Base-by-base conservation (phyloP, 2,888 invertebrate genomes). In the Melanotus villosus region DNA sequence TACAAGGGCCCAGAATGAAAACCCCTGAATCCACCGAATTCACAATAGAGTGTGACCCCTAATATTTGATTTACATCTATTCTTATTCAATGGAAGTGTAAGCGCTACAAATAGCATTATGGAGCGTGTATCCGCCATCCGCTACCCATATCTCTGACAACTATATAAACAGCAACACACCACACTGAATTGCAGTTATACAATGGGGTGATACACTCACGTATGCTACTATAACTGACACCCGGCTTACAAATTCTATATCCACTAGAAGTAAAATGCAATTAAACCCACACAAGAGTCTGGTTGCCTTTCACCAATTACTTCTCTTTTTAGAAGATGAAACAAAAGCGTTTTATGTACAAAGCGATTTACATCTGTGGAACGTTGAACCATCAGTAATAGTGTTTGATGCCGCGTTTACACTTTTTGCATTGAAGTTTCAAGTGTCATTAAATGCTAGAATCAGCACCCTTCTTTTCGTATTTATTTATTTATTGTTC, bases 51-150 rank as follows among this genome's bases (percentile, higher is more conserved):
- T 36, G 16, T 7, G 57, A 58, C 68, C 68, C 68, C 68, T 59
- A 58, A 59, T 69, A 69, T 69, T 69, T 69, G 68, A 69, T 69
- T 69, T 69, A 69, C 63, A 54, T 69, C 56, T 54, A 65, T 64
- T 68, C 56, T 64, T 64, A 52, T 65, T 69, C 57, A 65, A 50
- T 57, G 41, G 45, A 56, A 45, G 56, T 45, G 59, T 65, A 69
- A 52, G 59, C 62, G 68, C 50, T 69, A 65, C 58, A 59, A 69
- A 69, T 68, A 57, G 68, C 54, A 68, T 68, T 68, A 69, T 65
- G 59, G 50, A 34, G 52, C 64, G 64, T 52, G 52, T 45, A 57
- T 50, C 66, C 23, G 62, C 60, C 38, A 56, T 54, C 52, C 63
- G 23, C 58, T 19, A 69, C 65, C 68, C 68, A 65, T 65, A 59